Evolutionary conservation across 2,888 invertebrate genomes (phyloP), one percentile per base, ranked within the genome.

Genomic region (Myopa testacea): DNA sequence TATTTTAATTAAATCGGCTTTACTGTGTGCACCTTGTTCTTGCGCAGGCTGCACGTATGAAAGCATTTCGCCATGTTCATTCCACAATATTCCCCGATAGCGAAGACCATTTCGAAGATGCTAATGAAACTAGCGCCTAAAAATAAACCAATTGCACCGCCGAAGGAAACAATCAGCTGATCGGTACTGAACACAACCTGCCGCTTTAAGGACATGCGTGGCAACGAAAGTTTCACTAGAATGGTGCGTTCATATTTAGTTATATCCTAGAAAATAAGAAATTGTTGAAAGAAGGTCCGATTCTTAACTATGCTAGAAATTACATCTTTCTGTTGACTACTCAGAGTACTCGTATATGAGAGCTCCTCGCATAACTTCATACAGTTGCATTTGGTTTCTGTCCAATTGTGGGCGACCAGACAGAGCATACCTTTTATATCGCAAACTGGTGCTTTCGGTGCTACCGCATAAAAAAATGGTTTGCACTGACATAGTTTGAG

Each of bases 91-190:
- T 82, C 82, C 40, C 84, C 37, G 0, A 81, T 62, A 19, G 85
- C 72, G 75, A 84, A 83, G 34, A 84, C 70, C 16, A 87, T 52
- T 4, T 84, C 84, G 71, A 84, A 85, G 26, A 85, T 75, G 77
- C 87, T 88, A 76, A 89, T 84, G 75, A 89, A 88, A 80, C 88
- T 89, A 69, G 88, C 87, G n/a, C 89, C 89, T 38, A 89, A 80
- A 81, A 88, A 89, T 6, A 89, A 81, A n/a, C 88, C 87, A 71
- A 88, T 86, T 7, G 88, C 87, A 10, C 89, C 89, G 62, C 89
- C 89, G 78, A 89, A 85, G 4, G 88, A 87, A 79, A 89, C 86
- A 63, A 88, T 81, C 80, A 88, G 78, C 79, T 88, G 88, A 83
- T 88, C 88, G 37, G 83, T 83, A 70, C 88, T 88, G 63, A 88